Percentiles rank a stretch among this genome's conserved stretches.
Conservation (phyloP, 2,888 invertebrate genomes). For the Rhopalosiphum nymphaeae region DNA sequence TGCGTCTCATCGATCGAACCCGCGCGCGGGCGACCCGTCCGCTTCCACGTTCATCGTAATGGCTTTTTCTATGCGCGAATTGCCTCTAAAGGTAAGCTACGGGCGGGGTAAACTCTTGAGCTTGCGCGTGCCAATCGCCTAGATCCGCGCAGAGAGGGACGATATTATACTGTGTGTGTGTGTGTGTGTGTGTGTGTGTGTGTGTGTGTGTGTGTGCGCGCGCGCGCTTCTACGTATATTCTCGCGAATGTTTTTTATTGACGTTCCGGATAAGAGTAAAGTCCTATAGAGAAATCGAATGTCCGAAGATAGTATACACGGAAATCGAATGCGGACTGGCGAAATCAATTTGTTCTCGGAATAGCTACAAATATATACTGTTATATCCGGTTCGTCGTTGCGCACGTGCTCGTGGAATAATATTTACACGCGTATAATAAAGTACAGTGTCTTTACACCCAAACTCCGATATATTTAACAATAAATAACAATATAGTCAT, state of each 20-base stretch:
- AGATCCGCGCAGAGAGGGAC: background rate
- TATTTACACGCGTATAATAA: background rate
- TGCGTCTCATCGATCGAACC: slow-evolving; percentile 19
- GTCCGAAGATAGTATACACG: background rate
- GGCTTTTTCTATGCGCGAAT: slow-evolving; percentile 3
- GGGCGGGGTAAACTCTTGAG: background rate
- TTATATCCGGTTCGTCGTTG: background rate
- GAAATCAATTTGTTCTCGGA: background rate
- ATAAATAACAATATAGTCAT: background rate
- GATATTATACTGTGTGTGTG: background rate
- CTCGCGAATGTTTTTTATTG: slow-evolving; percentile 20
- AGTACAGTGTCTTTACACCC: background rate
- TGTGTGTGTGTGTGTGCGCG: background rate
- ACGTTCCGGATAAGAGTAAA: background rate
- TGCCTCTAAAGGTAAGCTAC: background rate
- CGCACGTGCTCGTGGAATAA: background rate
- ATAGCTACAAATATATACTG: background rate
- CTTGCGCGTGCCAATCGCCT: slow-evolving; percentile 25
- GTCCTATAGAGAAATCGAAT: background rate
- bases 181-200: background rate
- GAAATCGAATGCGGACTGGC: background rate
- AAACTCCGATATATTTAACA: background rate
- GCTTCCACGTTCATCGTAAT: background rate
- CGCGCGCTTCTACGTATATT: background rate
- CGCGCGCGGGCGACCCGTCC: background rate